Evolutionary conservation across 2,113 vertebrate species (phyloP), one percentile per base, ranked within the genome.

Genomic region (Oceanodroma tethys): DNA sequence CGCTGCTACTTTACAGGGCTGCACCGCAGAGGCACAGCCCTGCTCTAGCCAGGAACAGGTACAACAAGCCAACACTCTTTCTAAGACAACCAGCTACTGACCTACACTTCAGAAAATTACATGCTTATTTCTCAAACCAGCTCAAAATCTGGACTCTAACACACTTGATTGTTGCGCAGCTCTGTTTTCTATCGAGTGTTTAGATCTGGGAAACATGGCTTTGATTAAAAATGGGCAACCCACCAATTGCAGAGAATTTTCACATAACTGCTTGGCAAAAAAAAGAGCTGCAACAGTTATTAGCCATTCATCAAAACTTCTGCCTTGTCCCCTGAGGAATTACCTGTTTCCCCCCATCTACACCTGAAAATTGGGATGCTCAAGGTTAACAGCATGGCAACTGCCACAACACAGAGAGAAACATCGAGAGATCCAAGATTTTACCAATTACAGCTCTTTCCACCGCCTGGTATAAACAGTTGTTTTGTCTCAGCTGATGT

Each of bases 201-300:
- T 93, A 90, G 67, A 78, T 93, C 68, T 90, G 63, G 58, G 34
- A 96, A 90, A 84, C 30, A 21, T 52, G 94, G 74, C 58, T 94
- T 85, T 93, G 93, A 96, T 97, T 97, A 97, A 96, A 95, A 95
- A 76, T 5, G 58, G 95, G 95, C 94, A 92, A 45, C 32, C 27
- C 63, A 93, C 89, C 95, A 97, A 82, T 2, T 86, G 85, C 67
- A 80, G 91, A 62, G 79, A 93, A 93, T 93, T 94, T 94, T 96
- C 96, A 95, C 53, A 58, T 91, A 88, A 95, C 74, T 56, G 58
- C 66, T 86, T 82, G 71, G 84, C 81, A 75, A 91, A 95, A 42
- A 65, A 25, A 30, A 30, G 10, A 71, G 18, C 62, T 88, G 32
- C 32, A 75, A 26, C 34, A 89, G 30, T 56, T 92, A 74, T 23